A percentile compares a stretch with the other conserved stretches of the same genome.
These are phyloP conservation scores for Diplazon laetatorius DNA, from an alignment of 2,888 invertebrate species.

Conservation along the genomic window DNA sequence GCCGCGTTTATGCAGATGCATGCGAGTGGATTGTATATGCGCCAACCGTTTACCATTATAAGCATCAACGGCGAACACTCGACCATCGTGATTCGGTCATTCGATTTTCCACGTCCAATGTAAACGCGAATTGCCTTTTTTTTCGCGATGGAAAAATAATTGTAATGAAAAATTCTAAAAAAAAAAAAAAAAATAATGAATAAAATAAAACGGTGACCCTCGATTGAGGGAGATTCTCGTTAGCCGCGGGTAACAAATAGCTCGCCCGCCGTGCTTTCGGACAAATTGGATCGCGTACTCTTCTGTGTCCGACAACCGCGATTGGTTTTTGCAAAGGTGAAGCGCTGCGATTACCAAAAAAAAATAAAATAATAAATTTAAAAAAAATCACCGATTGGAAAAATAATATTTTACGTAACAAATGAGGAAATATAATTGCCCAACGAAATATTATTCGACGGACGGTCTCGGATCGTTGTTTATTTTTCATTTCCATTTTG, in stretches of 20 bases:
- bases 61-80: conserved; percentile 1
- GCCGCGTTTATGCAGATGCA: conserved; percentile 64
- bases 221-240: conserved; percentile 14
- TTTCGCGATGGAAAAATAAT: conserved; percentile 3
- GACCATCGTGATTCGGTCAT: conserved; percentile 12
- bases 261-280: not conserved
- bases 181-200: not conserved
- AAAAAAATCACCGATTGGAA: too few species aligned
- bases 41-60: not conserved
- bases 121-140: conserved; percentile 20
- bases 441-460: too few species aligned
- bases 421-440: too few species aligned
- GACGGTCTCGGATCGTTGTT: too few species aligned
- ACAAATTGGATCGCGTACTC: conserved; percentile 27
- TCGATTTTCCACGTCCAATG: conserved; percentile 7
- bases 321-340: not conserved
- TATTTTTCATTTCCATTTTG: not conserved
- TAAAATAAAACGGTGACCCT: not conserved
- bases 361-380: too few species aligned
- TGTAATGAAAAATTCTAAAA: conserved; percentile 8
- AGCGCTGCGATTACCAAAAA: not conserved
- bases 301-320: not conserved
- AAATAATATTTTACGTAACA: too few species aligned
- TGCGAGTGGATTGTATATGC: conserved; percentile 41
- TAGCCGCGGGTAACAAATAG: conserved; percentile 21